Conservation (phyloP, 2,888 invertebrate species). For the Penaeus monodon region DNA sequence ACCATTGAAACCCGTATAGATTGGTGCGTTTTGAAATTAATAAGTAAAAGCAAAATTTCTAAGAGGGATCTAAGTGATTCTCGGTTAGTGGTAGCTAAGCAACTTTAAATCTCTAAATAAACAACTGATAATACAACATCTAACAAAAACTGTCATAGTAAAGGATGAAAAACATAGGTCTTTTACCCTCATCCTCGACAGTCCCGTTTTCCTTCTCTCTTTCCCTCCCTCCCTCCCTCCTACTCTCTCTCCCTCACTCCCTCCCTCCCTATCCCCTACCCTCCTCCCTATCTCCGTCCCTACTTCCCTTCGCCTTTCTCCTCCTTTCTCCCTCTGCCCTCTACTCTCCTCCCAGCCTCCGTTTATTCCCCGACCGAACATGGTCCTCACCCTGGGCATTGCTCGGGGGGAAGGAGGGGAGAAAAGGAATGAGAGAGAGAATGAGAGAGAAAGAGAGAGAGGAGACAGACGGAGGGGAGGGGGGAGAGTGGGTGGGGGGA, state of each 20-base stretch:
- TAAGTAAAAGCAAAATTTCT: too few species aligned
- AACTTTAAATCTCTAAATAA: too few species aligned
- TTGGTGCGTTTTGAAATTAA: too few species aligned
- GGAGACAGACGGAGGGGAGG: background rate
- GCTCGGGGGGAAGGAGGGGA: background rate
- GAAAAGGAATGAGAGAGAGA: constrained; percentile 6
- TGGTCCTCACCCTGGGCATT: background rate
- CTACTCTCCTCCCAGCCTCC: background rate
- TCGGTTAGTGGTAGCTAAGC: too few species aligned
- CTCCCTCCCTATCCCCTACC: background rate
- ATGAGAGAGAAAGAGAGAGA: background rate
- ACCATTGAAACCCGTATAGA: too few species aligned
- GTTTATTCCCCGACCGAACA: background rate
- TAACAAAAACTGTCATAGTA: too few species aligned
- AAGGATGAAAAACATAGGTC: too few species aligned
- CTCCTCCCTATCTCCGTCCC: background rate
- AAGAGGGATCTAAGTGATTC: too few species aligned
- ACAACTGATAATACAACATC: too few species aligned
- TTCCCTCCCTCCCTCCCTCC: background rate
- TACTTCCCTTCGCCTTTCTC: background rate
- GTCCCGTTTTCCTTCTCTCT: background rate
- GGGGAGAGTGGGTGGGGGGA: background rate
- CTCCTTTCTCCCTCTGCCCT: background rate
- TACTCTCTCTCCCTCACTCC: too few species aligned
- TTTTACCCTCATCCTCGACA: too few species aligned